phyloP scores from a whole-genome alignment of 2,888 invertebrate species.

The Himalopsyche anomala region DNA sequence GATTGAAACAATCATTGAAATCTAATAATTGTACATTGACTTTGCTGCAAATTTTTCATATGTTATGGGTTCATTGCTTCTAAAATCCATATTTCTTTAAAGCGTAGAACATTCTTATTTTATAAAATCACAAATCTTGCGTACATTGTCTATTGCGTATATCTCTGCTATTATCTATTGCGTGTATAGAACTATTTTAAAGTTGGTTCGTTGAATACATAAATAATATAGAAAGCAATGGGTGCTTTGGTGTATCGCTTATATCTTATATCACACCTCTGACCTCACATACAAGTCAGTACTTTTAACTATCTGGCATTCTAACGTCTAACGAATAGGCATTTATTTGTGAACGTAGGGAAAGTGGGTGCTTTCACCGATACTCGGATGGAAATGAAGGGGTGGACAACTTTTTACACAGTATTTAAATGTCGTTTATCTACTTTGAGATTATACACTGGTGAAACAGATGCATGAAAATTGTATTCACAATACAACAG shows the following conservation, averaged over 20 bases:
- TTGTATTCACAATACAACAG: no score
- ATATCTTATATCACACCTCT: conserved; percentile 49
- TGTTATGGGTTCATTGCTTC: no score
- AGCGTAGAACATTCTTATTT: neutral
- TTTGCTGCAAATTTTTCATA: no score
- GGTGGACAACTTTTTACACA: conserved; percentile 41
- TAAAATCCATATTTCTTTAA: no score
- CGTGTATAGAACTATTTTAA: conserved; percentile 59
- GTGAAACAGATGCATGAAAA: no score
- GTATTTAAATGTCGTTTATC: neutral
- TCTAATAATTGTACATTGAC: no score
- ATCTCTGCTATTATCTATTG: conserved; percentile 50
- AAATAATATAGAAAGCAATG: neutral
- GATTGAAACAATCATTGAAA: no score
- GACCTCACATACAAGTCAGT: conserved; percentile 57
- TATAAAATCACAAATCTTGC: neutral
- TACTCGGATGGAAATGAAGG: conserved; percentile 45
- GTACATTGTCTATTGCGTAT: neutral
- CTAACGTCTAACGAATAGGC: conserved; percentile 58
- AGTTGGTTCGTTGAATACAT: conserved; percentile 28
- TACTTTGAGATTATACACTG: no score
- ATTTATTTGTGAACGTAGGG: conserved; percentile 53
- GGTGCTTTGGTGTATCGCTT: conserved; percentile 46
- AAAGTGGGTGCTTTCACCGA: conserved; percentile 54
- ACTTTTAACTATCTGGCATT: conserved; percentile 58